Evolutionary conservation across 2,888 invertebrate species (phyloP).

Genomic region (Acleris cristana): DNA sequence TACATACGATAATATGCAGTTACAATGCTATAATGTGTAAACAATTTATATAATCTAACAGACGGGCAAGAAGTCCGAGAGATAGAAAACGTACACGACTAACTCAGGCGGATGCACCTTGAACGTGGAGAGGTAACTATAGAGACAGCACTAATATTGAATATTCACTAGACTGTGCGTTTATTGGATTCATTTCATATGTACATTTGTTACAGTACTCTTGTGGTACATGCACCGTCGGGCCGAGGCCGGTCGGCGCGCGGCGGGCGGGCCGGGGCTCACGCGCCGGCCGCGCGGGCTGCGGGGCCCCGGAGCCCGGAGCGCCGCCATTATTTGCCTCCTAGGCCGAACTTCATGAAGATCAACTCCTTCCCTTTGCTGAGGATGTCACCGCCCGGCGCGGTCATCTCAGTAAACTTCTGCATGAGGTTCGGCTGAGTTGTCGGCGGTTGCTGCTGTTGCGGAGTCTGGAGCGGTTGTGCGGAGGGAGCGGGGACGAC

Average conservation of each 20-base stretch:
- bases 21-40: conserved; percentile 58
- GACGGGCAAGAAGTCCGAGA: conserved; percentile 68
- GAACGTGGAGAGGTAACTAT: conserved; percentile 65
- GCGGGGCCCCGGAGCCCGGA: conserved; percentile 57
- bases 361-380: conserved; percentile 97
- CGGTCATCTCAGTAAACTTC: conserved; percentile 94
- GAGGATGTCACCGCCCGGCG: conserved; percentile 94
- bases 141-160: conserved; percentile 77
- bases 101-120: conserved; percentile 63
- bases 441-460: conserved; percentile 70
- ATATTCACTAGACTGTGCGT: conserved; percentile 83
- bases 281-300: conserved; percentile 41
- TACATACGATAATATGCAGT: conserved; percentile 63
- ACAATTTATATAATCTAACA: conserved; percentile 73
- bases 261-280: conserved; percentile 37
- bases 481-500: conserved; percentile 77
- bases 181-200: conserved; percentile 76
- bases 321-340: conserved; percentile 86
- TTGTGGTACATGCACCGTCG: conserved; percentile 54
- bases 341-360: conserved; percentile 96
- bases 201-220: conserved; percentile 68
- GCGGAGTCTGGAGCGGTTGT: conserved; percentile 57
- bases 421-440: conserved; percentile 91
- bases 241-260: conserved; percentile 43
- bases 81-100: conserved; percentile 70